Evolutionary conservation across 2,797 vertebrate genomes (phyloP), one percentile per base, ranked within the genome.

Genomic region (Galaxias olidus): DNA sequence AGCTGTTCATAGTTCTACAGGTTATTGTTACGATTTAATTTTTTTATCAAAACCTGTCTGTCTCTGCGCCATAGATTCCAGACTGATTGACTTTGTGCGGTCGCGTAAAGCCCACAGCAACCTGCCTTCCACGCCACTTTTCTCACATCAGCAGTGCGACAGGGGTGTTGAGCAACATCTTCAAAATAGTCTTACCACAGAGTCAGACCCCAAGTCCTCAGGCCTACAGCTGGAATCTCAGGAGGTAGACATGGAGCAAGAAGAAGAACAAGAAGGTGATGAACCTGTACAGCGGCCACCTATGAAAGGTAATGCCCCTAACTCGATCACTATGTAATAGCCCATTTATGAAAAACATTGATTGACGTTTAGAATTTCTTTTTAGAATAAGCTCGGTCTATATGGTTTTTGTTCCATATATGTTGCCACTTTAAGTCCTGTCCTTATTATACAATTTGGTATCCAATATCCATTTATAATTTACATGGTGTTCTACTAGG

Each of bases 81-180:
- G 84, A 79, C 82, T 98, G 73, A 90, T 98, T 71, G 91, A 94
- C 69, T 98, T 98, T 80, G 87, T 99, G 68, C 93, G 87, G 86
- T 93, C 94, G 71, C 87, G 60, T 13, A 82, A 82, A 86, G 76
- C 45, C 15, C 77, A 84, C 62, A 78, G 53, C 45, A 8, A 13
- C 45, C 45, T 46, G 9, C 45, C 45, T 13, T 18, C 50, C 15
- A 15, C 50, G 1, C 9, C 50, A n/a, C 17, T 15, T 9, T 17
- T 18, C 71, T 65, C 70, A 76, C 9, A 17, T 44, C 67, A 62
- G 0, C 79, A 83, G 72, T 76, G 66, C 45, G 59, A 71, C 73
- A 40, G 61, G 61, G 63, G 20, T 54, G 20, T 11, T 45, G 74
- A 76, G 20, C 54, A 73, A 80, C 49, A 74, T 75, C 55, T 79